Evolutionary conservation across 2,797 vertebrate genomes (phyloP), one percentile per base, ranked within the genome.

Genomic region (Leptodactylus fallax): DNA sequence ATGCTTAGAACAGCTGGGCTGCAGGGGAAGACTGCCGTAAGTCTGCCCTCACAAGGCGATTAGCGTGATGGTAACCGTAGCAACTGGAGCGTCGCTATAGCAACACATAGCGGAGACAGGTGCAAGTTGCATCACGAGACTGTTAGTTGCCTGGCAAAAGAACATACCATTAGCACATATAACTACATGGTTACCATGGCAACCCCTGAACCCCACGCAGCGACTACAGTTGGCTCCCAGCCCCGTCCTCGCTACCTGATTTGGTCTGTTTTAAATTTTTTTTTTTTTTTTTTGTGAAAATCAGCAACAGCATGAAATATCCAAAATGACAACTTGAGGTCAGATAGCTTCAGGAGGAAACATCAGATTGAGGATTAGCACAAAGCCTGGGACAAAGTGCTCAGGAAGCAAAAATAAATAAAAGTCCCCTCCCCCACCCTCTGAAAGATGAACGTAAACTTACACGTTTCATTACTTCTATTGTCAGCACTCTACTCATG

Each of bases 121-220:
- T 96, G 96, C 96, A 93, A 51, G 95, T 95, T 94, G 93, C 95
- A 94, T 95, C 94, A 95, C 94, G 93, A 94, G 95, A 92, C 95
- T 95, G 94, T 96, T 96, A 96, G 96, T 97, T 94, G 95, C 95
- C 95, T 96, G 95, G 95, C 95, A 94, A 96, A 95, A 95, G 96
- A 96, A 97, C 96, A 96, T 96, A 95, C 96, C 95, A 95, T 97
- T 97, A 96, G 95, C 93, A 94, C 95, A 94, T 94, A 95, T 95
- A 96, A 96, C 96, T 95, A 96, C 93, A 93, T 95, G 94, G 96
- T 97, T 94, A 93, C 96, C 96, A 94, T 96, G 96, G 96, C 94
- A 96, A 97, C 96, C 92, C 94, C 45, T 94, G 95, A 96, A 95
- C 94, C 96, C 95, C 95, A 94, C 96, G 94, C 95, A 92, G 96